A percentile compares a stretch with the other conserved stretches of the same genome.
Evolutionary conservation across 2,888 invertebrate genomes (phyloP).

Genomic region (Syrista parreyssii): DNA sequence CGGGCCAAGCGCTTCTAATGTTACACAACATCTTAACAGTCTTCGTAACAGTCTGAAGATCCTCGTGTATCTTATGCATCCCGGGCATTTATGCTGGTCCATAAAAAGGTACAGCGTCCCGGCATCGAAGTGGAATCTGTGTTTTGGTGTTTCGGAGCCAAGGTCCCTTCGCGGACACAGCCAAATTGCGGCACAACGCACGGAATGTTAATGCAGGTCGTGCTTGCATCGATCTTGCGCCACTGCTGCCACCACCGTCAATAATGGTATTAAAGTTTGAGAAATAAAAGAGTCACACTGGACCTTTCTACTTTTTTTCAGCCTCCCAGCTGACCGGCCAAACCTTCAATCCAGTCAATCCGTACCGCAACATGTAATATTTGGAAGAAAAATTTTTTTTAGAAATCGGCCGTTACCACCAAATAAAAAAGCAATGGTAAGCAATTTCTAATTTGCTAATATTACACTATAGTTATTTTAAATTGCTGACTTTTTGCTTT

Average conservation of each 20-base stretch:
- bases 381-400: not conserved
- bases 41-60: not conserved
- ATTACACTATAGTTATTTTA: not conserved
- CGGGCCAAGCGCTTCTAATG: not conserved
- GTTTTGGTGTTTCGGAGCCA: constrained; percentile 59
- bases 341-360: not conserved
- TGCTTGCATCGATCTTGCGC: constrained; percentile 19
- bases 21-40: not conserved
- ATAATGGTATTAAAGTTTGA: not conserved
- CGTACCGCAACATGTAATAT: not conserved
- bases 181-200: constrained; percentile 50
- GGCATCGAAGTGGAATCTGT: constrained; percentile 23
- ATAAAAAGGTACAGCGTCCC: not conserved
- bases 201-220: constrained; percentile 55
- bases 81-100: not conserved
- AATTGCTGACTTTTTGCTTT: not conserved
- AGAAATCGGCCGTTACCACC: not conserved
- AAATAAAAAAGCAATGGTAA: not conserved
- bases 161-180: constrained; percentile 46
- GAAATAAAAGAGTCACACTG: not conserved
- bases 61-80: not conserved
- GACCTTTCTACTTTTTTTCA: not conserved
- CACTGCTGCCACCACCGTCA: not conserved
- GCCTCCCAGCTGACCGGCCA: not conserved
- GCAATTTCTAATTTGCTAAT: not conserved